Percentiles rank a stretch among this genome's conserved stretches.
Conservation (phyloP, 2,113 vertebrate genomes). For the Leptosomus discolor region DNA sequence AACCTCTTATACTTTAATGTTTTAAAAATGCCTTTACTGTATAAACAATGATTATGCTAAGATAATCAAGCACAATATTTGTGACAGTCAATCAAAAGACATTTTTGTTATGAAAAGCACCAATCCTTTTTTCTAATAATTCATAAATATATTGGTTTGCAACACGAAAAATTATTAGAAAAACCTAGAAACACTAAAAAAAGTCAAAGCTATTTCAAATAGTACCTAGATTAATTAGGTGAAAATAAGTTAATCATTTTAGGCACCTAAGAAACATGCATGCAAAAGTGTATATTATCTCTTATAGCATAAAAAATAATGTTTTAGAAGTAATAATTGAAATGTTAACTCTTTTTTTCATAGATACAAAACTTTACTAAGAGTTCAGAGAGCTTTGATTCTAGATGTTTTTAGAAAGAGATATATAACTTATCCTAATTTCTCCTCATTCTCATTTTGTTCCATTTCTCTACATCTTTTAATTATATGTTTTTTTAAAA, state of each 20-base stretch:
- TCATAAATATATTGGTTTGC: background rate
- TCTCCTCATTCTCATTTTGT: background rate
- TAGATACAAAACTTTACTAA: background rate
- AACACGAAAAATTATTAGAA: background rate
- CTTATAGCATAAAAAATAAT: background rate
- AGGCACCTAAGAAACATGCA: background rate
- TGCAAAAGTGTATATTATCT: background rate
- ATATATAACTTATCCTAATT: background rate
- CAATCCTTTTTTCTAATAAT: background rate
- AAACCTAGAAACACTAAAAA: background rate
- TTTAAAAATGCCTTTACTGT: background rate
- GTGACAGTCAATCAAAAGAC: background rate
- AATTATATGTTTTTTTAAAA: background rate
- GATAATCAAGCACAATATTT: background rate
- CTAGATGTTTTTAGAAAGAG: background rate
- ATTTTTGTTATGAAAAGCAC: background rate
- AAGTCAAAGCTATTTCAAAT: background rate
- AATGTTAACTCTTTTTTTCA: background rate
- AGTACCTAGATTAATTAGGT: background rate
- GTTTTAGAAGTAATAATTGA: background rate
- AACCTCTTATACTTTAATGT: background rate
- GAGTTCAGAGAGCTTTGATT: background rate
- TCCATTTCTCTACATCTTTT: background rate
- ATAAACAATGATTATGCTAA: background rate
- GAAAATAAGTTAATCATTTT: background rate